A percentile compares a stretch with the other conserved stretches of the same genome.
Evolutionary conservation across 2,113 vertebrate genomes (phyloP).

Genomic region (Condylura cristata): DNA sequence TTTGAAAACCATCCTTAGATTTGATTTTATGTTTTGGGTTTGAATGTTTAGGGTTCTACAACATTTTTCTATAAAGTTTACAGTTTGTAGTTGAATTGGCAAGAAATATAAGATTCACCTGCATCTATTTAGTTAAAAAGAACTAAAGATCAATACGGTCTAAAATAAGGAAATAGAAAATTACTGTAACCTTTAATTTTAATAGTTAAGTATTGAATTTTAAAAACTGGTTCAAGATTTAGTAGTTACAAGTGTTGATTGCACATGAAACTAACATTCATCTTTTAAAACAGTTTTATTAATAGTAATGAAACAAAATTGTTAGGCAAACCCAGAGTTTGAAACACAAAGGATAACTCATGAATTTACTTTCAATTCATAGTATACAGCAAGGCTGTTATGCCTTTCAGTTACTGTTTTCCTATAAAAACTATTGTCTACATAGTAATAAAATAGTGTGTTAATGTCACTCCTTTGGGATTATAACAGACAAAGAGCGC

Average conservation of each 20-base stretch:
- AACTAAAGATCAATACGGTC: background rate
- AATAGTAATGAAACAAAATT: background rate
- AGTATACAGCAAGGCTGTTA: background rate
- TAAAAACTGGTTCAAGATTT: background rate
- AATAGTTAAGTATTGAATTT: slow-evolving; percentile 6
- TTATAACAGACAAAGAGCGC: background rate
- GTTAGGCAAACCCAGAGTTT: background rate
- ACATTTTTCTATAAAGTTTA: background rate
- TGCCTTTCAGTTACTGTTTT: background rate
- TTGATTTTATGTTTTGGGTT: background rate
- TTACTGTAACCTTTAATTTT: background rate
- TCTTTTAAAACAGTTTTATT: slow-evolving; percentile 1
- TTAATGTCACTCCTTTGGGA: background rate
- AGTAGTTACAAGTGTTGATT: background rate
- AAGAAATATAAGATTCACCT: background rate
- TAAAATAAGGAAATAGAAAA: background rate
- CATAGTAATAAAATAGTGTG: background rate
- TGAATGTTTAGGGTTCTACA: background rate
- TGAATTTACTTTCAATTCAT: background rate
- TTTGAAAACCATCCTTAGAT: background rate
- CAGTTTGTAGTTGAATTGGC: background rate
- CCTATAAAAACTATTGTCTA: background rate
- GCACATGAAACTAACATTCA: background rate
- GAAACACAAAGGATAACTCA: slow-evolving; percentile 7
- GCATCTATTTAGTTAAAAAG: slow-evolving; percentile 1